phyloP scores from a whole-genome alignment of 2,797 vertebrate genomes.

The Picus viridis region DNA sequence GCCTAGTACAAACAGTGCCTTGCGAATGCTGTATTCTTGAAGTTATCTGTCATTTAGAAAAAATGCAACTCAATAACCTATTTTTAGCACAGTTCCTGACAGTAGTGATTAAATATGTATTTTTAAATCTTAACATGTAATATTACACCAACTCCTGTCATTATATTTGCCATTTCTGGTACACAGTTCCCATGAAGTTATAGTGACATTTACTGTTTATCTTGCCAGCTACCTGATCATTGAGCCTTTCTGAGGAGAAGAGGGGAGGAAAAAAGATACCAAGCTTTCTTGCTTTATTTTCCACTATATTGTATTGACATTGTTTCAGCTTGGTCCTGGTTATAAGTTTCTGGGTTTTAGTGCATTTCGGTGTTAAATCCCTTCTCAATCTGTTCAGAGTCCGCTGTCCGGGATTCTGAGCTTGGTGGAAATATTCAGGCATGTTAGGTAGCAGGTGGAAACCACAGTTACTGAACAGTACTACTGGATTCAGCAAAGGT shows the following conservation, averaged over 20 bases:
- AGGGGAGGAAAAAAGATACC: background rate
- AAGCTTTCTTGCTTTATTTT: background rate
- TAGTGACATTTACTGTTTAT: background rate
- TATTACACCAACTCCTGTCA: background rate
- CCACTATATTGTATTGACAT: background rate
- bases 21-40: conserved; percentile 24
- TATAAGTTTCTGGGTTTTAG: background rate
- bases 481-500: background rate
- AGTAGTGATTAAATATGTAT: conserved; percentile 9
- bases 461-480: background rate
- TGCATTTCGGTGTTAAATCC: background rate
- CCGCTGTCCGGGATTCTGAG: background rate
- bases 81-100: conserved; percentile 47
- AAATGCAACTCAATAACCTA: conserved; percentile 11
- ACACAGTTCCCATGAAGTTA: background rate
- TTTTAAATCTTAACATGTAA: background rate
- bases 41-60: conserved; percentile 50
- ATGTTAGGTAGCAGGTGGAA: background rate
- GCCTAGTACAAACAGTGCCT: conserved; percentile 53
- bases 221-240: background rate
- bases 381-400: background rate
- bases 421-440: background rate
- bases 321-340: background rate
- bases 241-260: background rate
- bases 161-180: background rate